A percentile compares a stretch with the other conserved stretches of the same genome.
These are phyloP conservation scores for Mormyrus lacerda DNA, from an alignment of 2,113 vertebrate species.

Conservation along the genomic window DNA sequence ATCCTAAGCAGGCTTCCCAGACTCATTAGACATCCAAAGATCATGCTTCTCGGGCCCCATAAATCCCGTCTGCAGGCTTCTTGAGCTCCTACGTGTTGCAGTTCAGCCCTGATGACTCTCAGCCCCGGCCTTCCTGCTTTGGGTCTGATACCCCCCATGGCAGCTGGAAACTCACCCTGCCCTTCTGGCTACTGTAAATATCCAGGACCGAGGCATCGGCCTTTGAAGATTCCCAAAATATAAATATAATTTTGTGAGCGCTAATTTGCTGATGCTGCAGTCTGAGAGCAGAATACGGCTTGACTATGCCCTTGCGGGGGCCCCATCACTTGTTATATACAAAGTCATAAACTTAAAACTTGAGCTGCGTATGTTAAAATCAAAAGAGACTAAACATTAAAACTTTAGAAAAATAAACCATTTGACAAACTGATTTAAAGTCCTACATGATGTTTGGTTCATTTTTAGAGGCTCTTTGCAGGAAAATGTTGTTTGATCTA, in stretches of 20 bases:
- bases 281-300: not conserved
- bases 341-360: not conserved
- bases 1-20: not conserved
- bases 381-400: constrained; percentile 7
- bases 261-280: not conserved
- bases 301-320: not conserved
- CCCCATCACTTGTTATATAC: constrained; percentile 7
- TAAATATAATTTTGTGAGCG: constrained; percentile 5
- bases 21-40: not conserved
- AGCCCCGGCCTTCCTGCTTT: not conserved
- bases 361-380: constrained; percentile 2
- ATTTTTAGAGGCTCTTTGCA: not conserved
- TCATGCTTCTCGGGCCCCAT: not conserved
- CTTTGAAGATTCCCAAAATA: constrained; percentile 18
- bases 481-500: not conserved
- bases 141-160: not conserved
- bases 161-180: constrained; percentile 7
- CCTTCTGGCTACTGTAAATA: constrained; percentile 14
- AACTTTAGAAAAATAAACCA: constrained; percentile 3
- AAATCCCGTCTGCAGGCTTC: not conserved
- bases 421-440: not conserved
- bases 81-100: not conserved
- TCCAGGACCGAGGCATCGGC: not conserved
- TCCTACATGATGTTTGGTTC: not conserved
- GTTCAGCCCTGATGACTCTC: not conserved